Evolutionary conservation across 1,140 invertebrate genomes (phyloP), one percentile per base, ranked within the genome.

Genomic region (Sitodiplosis mosellana): DNA sequence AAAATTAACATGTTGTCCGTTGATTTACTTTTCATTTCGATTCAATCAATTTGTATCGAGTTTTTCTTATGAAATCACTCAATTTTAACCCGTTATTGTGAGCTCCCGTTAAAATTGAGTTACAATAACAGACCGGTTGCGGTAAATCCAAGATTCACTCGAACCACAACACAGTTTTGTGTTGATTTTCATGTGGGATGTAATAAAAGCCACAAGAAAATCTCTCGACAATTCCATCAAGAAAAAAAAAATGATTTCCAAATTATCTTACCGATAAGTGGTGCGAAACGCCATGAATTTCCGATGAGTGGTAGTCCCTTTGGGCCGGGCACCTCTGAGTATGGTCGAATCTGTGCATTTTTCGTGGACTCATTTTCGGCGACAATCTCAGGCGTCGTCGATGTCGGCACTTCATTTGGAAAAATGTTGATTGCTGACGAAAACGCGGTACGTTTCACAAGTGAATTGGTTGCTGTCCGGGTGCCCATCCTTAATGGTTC

Each of bases 211-310:
- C n/a, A n/a, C n/a, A 27, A 27, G 27, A 27, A 27, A 27, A 27
- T 27, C 27, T 3, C 10, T 27, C 27, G 27, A 27, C 27, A 27
- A 27, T 27, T 27, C n/a, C n/a, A 27, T 27, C n/a, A n/a, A n/a
- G n/a, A n/a, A n/a, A n/a, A n/a, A n/a, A n/a, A 27, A 27, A 5
- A 27, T 10, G 19, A 44, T 44, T 6, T 44, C 8, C 4, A 40
- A 27, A 27, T 19, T 36, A n/a, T 42, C 61, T 66, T 67, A 79
- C 78, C 78, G 56, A 81, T 72, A 48, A 73, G 18, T 58, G 80
- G 68, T 40, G 83, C 74, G 61, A 86, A 85, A 51, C 82, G 65
- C 83, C 82, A 87, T 12, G 80, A 77, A 60, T 87, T 88, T 22
- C 85, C 83, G 17, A 87, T 63, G 5, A 87, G 27, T 1, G 84